A percentile compares a stretch with the other conserved stretches of the same genome.
Conservation (phyloP, 2,113 vertebrate genomes). For the Craseonycteris thonglongyai region DNA sequence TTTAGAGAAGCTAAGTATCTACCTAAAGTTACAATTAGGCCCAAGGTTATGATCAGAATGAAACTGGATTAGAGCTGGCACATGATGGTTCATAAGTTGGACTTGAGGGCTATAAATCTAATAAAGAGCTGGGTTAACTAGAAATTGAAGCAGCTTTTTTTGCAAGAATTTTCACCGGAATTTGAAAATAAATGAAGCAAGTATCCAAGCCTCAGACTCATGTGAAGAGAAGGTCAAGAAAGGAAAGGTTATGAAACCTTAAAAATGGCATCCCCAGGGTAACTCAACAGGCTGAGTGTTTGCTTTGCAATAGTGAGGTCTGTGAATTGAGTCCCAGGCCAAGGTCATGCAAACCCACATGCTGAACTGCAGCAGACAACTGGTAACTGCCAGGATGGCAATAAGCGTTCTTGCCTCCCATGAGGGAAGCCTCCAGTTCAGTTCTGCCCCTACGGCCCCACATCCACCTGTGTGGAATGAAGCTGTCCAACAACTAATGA, state of each 20-base stretch:
- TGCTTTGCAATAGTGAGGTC: no score
- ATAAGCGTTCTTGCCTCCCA: no score
- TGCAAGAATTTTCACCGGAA: background rate
- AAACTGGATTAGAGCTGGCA: no score
- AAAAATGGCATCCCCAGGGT: background rate
- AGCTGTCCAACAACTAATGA: no score
- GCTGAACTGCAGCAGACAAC: no score
- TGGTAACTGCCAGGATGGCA: no score
- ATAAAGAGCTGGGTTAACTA: background rate
- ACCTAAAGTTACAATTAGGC: background rate
- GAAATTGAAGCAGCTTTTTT: background rate
- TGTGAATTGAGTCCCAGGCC: no score
- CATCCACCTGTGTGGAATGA: no score
- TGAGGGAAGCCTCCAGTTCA: no score
- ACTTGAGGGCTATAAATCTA: background rate
- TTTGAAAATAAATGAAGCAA: background rate
- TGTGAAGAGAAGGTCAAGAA: background rate
- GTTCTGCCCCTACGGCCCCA: no score
- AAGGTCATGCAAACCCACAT: no score
- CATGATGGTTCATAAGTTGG: fast-evolving
- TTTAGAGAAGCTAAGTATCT: background rate
- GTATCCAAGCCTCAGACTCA: background rate
- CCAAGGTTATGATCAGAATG: background rate
- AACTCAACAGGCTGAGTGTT: no score
- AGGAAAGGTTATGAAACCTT: background rate